These are phyloP conservation scores for Stegodyphus dumicola DNA, from an alignment of 1,140 invertebrate species.

Conservation along the genomic window DNA sequence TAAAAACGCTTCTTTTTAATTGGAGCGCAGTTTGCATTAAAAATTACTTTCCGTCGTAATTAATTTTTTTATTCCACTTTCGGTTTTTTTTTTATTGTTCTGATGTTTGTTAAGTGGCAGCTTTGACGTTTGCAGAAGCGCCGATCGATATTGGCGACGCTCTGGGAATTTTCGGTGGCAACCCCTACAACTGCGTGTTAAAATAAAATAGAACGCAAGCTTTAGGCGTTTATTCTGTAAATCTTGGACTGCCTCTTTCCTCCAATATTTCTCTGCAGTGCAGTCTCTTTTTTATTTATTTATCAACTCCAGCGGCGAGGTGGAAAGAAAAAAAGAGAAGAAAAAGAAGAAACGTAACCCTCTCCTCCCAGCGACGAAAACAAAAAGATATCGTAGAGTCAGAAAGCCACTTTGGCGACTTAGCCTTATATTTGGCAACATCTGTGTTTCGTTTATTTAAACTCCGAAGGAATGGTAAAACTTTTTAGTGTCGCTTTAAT, in stretches of 20 bases:
- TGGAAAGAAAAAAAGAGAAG: not conserved
- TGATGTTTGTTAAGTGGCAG: slow-evolving; percentile 15
- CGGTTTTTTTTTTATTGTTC: not conserved
- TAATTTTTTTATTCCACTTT: slow-evolving; percentile 46
- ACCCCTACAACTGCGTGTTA: slow-evolving; percentile 44
- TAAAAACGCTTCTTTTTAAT: slow-evolving; percentile 58
- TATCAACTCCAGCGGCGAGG: not conserved
- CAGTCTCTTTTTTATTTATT: not conserved
- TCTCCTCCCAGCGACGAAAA: slow-evolving; percentile 46
- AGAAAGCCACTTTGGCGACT: too few species aligned
- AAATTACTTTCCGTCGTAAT: slow-evolving; percentile 54
- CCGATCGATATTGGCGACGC: slow-evolving; percentile 3
- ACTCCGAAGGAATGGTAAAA: too few species aligned
- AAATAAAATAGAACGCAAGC: slow-evolving; percentile 50
- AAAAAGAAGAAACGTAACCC: slow-evolving; percentile 35
- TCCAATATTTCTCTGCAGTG: not conserved
- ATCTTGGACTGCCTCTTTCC: slow-evolving; percentile 31
- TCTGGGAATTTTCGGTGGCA: not conserved
- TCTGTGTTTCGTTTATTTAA: too few species aligned
- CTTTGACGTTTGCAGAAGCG: not conserved
- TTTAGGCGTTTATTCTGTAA: slow-evolving; percentile 45
- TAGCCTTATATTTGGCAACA: too few species aligned
- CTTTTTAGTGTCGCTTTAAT: too few species aligned
- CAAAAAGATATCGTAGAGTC: not conserved
- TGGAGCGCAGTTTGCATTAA: slow-evolving; percentile 60